These are phyloP conservation scores for Promerops cafer DNA, from an alignment of 2,113 vertebrate species.

Conservation along the genomic window DNA sequence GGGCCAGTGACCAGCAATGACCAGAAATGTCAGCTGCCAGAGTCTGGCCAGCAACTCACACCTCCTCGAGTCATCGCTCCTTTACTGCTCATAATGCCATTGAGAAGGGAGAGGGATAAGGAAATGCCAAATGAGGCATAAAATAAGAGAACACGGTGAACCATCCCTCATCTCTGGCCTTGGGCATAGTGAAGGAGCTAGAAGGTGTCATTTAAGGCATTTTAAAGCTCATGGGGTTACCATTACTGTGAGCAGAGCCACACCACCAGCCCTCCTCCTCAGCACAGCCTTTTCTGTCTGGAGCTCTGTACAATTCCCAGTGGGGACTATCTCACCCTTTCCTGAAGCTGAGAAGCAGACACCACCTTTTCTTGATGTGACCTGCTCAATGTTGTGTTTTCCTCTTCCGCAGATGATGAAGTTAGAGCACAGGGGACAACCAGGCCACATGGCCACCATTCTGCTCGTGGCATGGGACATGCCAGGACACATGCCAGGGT, in stretches of 20 bases:
- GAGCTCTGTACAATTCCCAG: not conserved
- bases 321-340: not conserved
- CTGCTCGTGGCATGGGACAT: rapidly evolving
- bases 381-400: not conserved
- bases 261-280: not conserved
- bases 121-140: not conserved
- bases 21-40: not conserved
- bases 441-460: rapidly evolving
- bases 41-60: not conserved
- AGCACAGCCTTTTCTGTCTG: not conserved
- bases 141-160: not conserved
- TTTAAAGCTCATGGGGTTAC: not conserved
- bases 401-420: not conserved
- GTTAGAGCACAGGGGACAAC: not conserved
- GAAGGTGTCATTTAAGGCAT: not conserved
- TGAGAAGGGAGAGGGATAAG: not conserved
- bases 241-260: not conserved
- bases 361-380: not conserved
- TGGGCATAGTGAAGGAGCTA: not conserved
- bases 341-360: not conserved
- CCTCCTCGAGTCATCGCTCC: not conserved
- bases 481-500: not conserved
- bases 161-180: not conserved
- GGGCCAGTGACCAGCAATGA: not conserved
- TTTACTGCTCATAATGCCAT: not conserved